Percentiles rank a stretch among this genome's conserved stretches.
These are phyloP conservation scores for Scatophagus argus DNA, from an alignment of 2,113 vertebrate genomes.

Conservation along the genomic window DNA sequence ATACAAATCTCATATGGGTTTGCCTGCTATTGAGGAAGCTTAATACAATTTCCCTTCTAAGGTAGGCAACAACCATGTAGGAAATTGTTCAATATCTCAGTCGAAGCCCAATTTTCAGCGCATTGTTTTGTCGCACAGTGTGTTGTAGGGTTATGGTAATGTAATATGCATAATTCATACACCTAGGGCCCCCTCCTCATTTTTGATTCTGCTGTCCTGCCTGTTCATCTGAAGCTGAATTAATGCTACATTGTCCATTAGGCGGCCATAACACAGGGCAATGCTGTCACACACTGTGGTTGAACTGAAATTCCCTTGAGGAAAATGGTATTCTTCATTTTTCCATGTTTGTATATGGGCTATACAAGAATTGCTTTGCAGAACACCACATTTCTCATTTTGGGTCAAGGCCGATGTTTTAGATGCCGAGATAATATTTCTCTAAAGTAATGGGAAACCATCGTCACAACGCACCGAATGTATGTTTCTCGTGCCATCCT, in stretches of 20 bases:
- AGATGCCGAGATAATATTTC: conserved; percentile 63
- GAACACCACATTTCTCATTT: conserved; percentile 72
- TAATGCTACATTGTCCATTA: conserved; percentile 88
- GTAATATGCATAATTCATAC: conserved; percentile 95
- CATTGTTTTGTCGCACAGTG: conserved; percentile 84
- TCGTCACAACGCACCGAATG: conserved; percentile 33
- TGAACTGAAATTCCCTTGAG: conserved; percentile 80
- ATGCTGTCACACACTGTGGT: conserved; percentile 81
- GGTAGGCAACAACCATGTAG: conserved; percentile 93
- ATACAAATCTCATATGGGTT: conserved; percentile 86
- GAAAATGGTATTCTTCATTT: conserved; percentile 70
- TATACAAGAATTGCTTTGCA: conserved; percentile 70
- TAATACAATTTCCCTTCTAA: conserved; percentile 95
- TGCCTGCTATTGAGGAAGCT: conserved; percentile 87
- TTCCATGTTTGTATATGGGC: conserved; percentile 63
- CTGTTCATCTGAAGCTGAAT: conserved; percentile 91
- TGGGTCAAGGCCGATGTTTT: conserved; percentile 43
- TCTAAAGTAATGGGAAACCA: conserved; percentile 57
- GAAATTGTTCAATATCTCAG: conserved; percentile 94
- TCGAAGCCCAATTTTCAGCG: conserved; percentile 89
- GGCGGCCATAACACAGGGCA: conserved; percentile 83
- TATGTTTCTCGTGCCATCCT: conserved; percentile 20
- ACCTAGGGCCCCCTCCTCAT: conserved; percentile 83
- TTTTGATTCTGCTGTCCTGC: conserved; percentile 88
- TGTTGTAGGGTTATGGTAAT: conserved; percentile 87